Conservation (phyloP, 2,888 invertebrate species). For the Lochmaea capreae region DNA sequence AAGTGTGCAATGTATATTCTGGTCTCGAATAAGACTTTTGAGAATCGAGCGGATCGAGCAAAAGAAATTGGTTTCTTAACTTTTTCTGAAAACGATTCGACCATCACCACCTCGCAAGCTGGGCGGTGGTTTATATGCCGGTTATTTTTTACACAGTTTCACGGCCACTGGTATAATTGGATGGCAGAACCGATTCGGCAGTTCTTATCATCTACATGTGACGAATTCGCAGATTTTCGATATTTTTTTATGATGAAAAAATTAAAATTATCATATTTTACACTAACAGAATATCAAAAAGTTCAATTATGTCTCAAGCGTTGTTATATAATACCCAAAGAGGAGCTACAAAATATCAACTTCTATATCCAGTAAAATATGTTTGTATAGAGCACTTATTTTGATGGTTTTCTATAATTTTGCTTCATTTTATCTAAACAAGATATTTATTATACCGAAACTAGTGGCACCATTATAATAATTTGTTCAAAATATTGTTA, state of each 20-base stretch:
- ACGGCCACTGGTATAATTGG: constrained; percentile 36
- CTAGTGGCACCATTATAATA: too few relatives aligned
- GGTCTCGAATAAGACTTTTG: constrained; percentile 36
- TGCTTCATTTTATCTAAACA: too few relatives aligned
- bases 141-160: constrained; percentile 39
- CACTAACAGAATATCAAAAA: too few relatives aligned
- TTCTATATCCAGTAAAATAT: too few relatives aligned
- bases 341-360: too few relatives aligned
- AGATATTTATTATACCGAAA: too few relatives aligned
- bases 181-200: constrained; percentile 30
- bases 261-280: background rate
- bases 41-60: constrained; percentile 30
- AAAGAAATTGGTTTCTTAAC: constrained; percentile 39
- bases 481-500: too few relatives aligned
- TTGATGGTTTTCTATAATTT: too few relatives aligned
- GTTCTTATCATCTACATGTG: constrained; percentile 13
- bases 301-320: too few relatives aligned
- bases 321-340: too few relatives aligned
- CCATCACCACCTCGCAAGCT: constrained; percentile 2
- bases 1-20: constrained; percentile 42
- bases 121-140: constrained; percentile 31
- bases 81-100: constrained; percentile 26
- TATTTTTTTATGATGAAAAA: background rate
- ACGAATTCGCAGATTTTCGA: constrained; percentile 30
- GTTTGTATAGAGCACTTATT: too few relatives aligned